Conservation (phyloP, 2,113 vertebrate species). For the Seriola quinqueradiata region DNA sequence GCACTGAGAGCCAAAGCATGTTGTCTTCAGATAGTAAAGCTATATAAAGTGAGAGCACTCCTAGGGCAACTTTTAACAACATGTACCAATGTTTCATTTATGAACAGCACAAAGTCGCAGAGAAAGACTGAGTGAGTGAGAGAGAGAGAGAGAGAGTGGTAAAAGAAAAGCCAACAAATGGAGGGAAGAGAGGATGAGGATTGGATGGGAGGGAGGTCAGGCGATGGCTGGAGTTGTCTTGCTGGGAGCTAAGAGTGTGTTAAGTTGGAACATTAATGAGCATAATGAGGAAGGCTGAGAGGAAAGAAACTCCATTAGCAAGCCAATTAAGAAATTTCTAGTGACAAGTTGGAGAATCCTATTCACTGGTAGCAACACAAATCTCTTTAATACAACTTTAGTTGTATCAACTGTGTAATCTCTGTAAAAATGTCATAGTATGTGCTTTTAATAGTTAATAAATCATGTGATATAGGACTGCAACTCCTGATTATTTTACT, state of each 20-base stretch:
- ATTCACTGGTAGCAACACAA: slow-evolving; percentile 34
- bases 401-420: not conserved
- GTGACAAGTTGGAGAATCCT: slow-evolving; percentile 28
- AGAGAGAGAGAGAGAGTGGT: not conserved
- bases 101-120: slow-evolving; percentile 22
- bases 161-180: not conserved
- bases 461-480: too few relatives aligned
- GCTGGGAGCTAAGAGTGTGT: slow-evolving; percentile 24
- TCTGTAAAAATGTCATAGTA: too few relatives aligned
- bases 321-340: slow-evolving; percentile 52
- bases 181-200: not conserved
- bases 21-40: slow-evolving; percentile 33
- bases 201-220: slow-evolving; percentile 5
- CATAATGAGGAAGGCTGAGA: slow-evolving; percentile 17
- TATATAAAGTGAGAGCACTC: slow-evolving; percentile 56
- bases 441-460: too few relatives aligned
- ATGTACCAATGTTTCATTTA: slow-evolving; percentile 68
- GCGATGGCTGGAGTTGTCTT: slow-evolving; percentile 21
- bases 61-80: slow-evolving; percentile 50
- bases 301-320: slow-evolving; percentile 22
- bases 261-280: slow-evolving; percentile 43
- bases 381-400: slow-evolving; percentile 28
- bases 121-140: not conserved
- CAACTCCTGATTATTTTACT: too few relatives aligned
- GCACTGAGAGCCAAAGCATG: slow-evolving; percentile 63